A percentile compares a stretch with the other conserved stretches of the same genome.
These are phyloP conservation scores for Cosmopolites sordidus DNA, from an alignment of 2,888 invertebrate species.

Conservation along the genomic window DNA sequence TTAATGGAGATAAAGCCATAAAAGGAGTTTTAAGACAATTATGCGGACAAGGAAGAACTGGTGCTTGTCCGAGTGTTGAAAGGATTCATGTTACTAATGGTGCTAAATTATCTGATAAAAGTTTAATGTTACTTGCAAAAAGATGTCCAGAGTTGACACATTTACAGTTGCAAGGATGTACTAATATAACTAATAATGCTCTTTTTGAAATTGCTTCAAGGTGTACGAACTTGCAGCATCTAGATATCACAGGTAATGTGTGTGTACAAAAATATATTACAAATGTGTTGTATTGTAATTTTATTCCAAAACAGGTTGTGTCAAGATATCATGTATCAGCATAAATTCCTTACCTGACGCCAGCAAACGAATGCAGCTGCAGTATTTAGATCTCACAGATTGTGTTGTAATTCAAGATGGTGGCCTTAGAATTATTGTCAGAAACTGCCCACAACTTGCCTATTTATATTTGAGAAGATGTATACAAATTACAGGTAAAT, in stretches of 20 bases:
- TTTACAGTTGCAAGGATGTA: conserved; percentile 72
- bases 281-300: no score
- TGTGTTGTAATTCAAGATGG: conserved; percentile 80
- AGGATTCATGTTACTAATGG: conserved; percentile 65
- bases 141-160: conserved; percentile 79
- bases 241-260: conserved; percentile 83
- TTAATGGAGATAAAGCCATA: conserved; percentile 63
- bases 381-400: conserved; percentile 87
- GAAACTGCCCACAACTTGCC: conserved; percentile 81
- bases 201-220: conserved; percentile 74
- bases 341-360: conserved; percentile 63
- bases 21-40: conserved; percentile 61
- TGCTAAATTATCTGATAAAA: conserved; percentile 70
- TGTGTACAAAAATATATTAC: no score
- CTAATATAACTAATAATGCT: conserved; percentile 70
- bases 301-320: conserved; percentile 57
- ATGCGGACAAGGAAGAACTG: conserved; percentile 62
- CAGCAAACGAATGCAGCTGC: conserved; percentile 66
- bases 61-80: conserved; percentile 64
- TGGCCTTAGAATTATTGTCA: conserved; percentile 76
- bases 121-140: conserved; percentile 69
- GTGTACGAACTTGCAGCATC: conserved; percentile 75
- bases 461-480: conserved; percentile 86
- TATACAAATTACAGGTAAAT: conserved; percentile 74
- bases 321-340: conserved; percentile 73